Evolutionary conservation across 2,888 invertebrate genomes (phyloP), one percentile per base, ranked within the genome.

Genomic region (Crematogaster levior): DNA sequence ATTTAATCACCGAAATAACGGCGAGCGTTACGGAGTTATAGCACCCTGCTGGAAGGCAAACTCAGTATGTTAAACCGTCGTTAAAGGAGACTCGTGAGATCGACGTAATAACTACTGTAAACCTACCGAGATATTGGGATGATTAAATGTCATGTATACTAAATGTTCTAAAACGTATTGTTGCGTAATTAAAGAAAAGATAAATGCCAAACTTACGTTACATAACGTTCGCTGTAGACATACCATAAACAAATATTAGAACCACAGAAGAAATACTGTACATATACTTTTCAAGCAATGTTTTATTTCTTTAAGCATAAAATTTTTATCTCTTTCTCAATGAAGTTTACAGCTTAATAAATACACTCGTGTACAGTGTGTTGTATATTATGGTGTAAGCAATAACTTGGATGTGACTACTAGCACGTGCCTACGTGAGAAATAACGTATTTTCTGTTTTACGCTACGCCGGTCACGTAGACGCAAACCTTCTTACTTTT

Each of bases 1-100:
- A 70, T 70, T 70, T 79, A 79, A 79, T 79, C 56, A 70, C 43
- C 34, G 43, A 79, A 66, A 68, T 79, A 77, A 58, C 27, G 68
- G 18, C 56, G 10, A 40, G 12, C 40, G 10, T 68, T 68, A 21
- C 10, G 34, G 21, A n/a, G 21, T n/a, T 73, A 24, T 48, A 46
- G 5, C 9, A 7, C 24, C 34, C 1, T 0, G 56, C 34, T 30
- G 40, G 15, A 30, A 3, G 53, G 27, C 12, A 56, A 30, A 15
- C 30, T 40, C 40, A 27, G 15, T 53, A 21, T 30, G 56, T 79
- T 79, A 37, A 79, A 70, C 24, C 18, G 5, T 9, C 43, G 43
- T 58, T 51, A 27, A 56, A 70, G 34, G 24, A 58, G 43, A 68
- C 77, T 68, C 43, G 21, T n/a, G 43, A 58, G 27, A 30, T 6